Percentiles rank a stretch among this genome's conserved stretches.
Conservation (phyloP, 2,113 vertebrate species). For the Chaetodon trifascialis region DNA sequence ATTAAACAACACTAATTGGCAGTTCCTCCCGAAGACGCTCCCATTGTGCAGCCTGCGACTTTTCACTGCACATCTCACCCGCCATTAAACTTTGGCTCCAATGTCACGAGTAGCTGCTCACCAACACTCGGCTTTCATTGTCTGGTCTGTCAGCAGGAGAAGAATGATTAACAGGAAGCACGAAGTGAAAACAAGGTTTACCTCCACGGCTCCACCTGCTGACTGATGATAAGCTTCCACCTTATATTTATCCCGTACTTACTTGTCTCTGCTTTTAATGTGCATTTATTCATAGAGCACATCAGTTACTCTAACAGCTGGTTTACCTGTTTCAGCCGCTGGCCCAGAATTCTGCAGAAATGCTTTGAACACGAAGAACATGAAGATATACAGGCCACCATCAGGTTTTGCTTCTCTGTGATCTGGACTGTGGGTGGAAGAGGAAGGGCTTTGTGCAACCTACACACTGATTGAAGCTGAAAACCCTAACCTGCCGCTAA, state of each 20-base stretch:
- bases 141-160: background rate
- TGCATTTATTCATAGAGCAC: too few species aligned
- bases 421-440: too few species aligned
- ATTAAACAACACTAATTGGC: conserved; percentile 48
- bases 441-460: too few species aligned
- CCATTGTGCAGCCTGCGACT: background rate
- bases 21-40: conserved; percentile 27
- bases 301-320: too few species aligned
- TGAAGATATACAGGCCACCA: background rate
- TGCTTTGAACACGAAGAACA: background rate
- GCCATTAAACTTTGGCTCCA: conserved; percentile 14
- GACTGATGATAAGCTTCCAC: background rate
- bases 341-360: background rate
- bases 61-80: background rate
- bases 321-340: background rate
- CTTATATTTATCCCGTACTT: background rate
- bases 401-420: background rate
- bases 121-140: background rate
- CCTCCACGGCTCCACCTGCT: background rate
- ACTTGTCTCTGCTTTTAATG: background rate
- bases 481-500: too few species aligned
- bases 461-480: too few species aligned
- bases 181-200: background rate
- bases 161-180: background rate
- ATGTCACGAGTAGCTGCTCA: background rate